These are phyloP conservation scores for Aramus guarauna DNA, from an alignment of 2,113 vertebrate genomes.

Conservation along the genomic window DNA sequence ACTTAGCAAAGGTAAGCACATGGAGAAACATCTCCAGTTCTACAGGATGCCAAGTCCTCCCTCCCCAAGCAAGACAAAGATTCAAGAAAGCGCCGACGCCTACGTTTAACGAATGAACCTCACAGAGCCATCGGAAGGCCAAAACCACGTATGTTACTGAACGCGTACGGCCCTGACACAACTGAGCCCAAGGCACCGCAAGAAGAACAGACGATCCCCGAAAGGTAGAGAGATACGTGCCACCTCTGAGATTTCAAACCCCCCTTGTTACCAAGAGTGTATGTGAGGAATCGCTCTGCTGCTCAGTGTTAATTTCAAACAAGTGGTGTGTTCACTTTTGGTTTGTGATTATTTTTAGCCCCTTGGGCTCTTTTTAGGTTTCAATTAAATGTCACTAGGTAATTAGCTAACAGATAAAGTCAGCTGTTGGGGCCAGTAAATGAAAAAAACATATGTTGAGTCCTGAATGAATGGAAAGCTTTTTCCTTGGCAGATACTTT, in stretches of 20 bases:
- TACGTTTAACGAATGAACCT: neutral
- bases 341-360: slow-evolving; percentile 47
- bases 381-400: slow-evolving; percentile 38
- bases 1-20: neutral
- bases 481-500: neutral
- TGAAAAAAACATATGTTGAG: neutral
- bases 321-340: neutral
- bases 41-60: neutral
- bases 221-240: neutral
- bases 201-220: too few species aligned
- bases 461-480: neutral
- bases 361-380: neutral
- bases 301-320: neutral
- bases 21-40: neutral
- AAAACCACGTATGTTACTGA: accelerated
- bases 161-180: accelerated
- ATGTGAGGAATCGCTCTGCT: neutral
- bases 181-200: neutral
- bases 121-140: accelerated
- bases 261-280: accelerated
- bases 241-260: neutral
- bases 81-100: neutral
- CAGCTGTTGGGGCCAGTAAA: neutral
- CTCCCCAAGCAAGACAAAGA: neutral
- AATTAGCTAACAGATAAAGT: slow-evolving; percentile 34